Base-by-base conservation (phyloP, 1,140 invertebrate genomes). In the Megathymus violae region DNA sequence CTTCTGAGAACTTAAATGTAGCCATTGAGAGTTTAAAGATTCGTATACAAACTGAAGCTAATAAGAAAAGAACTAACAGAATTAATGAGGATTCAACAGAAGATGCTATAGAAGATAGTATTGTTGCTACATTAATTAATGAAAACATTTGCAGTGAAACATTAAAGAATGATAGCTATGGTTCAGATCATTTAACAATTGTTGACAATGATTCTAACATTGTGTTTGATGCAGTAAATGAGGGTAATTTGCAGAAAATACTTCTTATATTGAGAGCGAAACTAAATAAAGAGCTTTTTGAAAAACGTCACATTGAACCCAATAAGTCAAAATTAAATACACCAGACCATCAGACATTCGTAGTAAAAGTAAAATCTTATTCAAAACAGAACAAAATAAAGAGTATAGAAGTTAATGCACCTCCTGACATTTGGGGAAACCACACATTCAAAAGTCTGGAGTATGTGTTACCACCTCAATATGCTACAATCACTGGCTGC, bases 381-480 rank as follows among this genome's bases (percentile, higher is more conserved):
- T 90, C 88, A 1, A 87, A 67, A 51, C 81, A 77, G 19, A 59
- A 73, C 16, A 15, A 38, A n/a, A 56, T 47, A 19, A 68, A 62
- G 43, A 69, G 62, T 31, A 64, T 75, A 64, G 44, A 64, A 27
- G 6, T 76, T 11, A 25, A 66, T 31, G 17, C 48, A 4, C 27
- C 22, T 13, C 77, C 80, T n/a, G 80, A 88, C 62, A 71, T 90
- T 44, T 88, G 83, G 83, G 78, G 80, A 9, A 70, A 67, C 11
- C 59, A 54, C 22, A 41, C 25, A 38, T 67, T 82, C 56, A 63
- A 48, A 16, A 38, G 22, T 4, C 36, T 74, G 11, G 58, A 76
- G 4, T 77, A 76, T 78, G 72, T 88, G 3, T 50, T 90, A 3
- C 88, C 88, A 16, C 85, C 85, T n/a, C 73, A 89, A 41, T 83